Evolutionary conservation across 1,140 invertebrate species (phyloP).

Genomic region (Trissolcus basalis): DNA sequence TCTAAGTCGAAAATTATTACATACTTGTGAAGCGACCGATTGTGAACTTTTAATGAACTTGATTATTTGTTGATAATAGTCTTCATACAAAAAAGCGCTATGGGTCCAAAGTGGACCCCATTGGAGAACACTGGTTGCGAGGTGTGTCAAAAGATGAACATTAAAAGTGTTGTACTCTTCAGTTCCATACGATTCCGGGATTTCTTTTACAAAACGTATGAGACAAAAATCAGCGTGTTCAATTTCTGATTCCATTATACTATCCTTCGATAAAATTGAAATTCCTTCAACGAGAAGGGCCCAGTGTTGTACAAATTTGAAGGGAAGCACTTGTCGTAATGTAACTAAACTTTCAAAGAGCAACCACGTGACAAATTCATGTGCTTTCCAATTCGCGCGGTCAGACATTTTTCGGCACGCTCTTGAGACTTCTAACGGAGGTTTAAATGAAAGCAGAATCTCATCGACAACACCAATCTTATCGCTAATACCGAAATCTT

Average conservation of each 20-base stretch:
- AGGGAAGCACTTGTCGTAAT: conserved; percentile 33
- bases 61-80: conserved; percentile 28
- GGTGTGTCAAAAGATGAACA: conserved; percentile 53
- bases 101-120: conserved; percentile 54
- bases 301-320: conserved; percentile 60
- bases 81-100: conserved; percentile 42
- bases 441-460: conserved; percentile 44
- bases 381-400: conserved; percentile 60
- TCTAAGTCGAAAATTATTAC: no score
- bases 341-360: conserved; percentile 54
- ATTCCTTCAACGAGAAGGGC: conserved; percentile 51
- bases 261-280: conserved; percentile 35
- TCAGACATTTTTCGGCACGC: conserved; percentile 51
- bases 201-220: conserved; percentile 48
- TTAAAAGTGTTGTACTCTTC: conserved; percentile 46
- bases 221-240: conserved; percentile 33
- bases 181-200: conserved; percentile 43
- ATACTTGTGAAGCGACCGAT: conserved; percentile 31
- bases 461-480: conserved; percentile 36
- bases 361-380: conserved; percentile 60
- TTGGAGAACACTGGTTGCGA: conserved; percentile 32
- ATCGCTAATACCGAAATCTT: conserved; percentile 52
- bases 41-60: conserved; percentile 36
- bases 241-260: conserved; percentile 45
- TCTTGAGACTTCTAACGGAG: conserved; percentile 49